A percentile compares a stretch with the other conserved stretches of the same genome.
phyloP scores from a whole-genome alignment of 1,140 invertebrate species.

The Pogonomyrmex barbatus region DNA sequence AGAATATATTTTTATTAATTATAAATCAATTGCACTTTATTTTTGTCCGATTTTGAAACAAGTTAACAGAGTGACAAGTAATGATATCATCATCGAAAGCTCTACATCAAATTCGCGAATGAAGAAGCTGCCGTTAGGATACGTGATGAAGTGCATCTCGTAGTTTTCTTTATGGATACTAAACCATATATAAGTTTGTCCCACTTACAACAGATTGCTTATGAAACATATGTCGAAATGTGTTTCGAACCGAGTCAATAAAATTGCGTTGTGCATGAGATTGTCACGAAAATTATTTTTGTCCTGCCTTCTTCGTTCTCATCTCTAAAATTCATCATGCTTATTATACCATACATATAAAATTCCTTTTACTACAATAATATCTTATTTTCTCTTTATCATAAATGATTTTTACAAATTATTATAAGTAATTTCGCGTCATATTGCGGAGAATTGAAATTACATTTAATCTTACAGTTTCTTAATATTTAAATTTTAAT shows the following conservation, averaged over 20 bases:
- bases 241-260: not conserved
- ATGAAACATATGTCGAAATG: constrained; percentile 26
- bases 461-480: not conserved
- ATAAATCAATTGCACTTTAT: not conserved
- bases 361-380: not conserved
- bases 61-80: not conserved
- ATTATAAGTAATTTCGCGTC: not conserved
- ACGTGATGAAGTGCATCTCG: not conserved
- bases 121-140: not conserved
- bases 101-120: not conserved
- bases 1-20: constrained; percentile 11
- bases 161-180: not conserved
- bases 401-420: not conserved
- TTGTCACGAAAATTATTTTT: constrained; percentile 9
- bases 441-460: not conserved
- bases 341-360: not conserved
- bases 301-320: not conserved
- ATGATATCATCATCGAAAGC: not conserved
- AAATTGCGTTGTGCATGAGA: not conserved
- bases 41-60: not conserved
- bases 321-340: not conserved
- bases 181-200: not conserved
- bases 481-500: not conserved
- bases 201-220: not conserved
- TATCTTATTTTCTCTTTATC: not conserved